A percentile compares a stretch with the other conserved stretches of the same genome.
phyloP scores from a whole-genome alignment of 2,113 vertebrate species.

The Microcebus lehilahytsara region DNA sequence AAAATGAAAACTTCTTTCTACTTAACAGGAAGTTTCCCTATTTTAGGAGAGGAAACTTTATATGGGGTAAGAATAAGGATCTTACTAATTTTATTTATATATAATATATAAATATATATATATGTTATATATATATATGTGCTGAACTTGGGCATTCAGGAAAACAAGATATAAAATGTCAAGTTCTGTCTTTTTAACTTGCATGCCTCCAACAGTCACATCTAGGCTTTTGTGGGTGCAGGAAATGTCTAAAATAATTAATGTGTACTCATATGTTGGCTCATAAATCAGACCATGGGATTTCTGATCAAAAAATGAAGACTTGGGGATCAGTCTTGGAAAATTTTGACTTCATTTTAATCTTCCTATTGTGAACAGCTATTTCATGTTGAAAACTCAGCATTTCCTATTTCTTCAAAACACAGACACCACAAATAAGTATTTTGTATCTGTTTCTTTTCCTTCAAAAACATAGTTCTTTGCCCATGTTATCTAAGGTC shows the following conservation, averaged over 20 bases:
- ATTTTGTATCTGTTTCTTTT: slow-evolving; percentile 41
- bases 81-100: neutral
- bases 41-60: slow-evolving; percentile 29
- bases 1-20: slow-evolving; percentile 10
- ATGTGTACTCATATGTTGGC: slow-evolving; percentile 25
- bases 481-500: neutral
- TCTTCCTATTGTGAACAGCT: slow-evolving; percentile 30
- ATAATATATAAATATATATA: neutral
- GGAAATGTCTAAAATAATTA: slow-evolving; percentile 31
- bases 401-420: slow-evolving; percentile 50
- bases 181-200: slow-evolving; percentile 32
- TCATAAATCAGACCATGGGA: slow-evolving; percentile 1
- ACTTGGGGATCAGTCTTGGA: neutral
- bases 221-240: neutral
- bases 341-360: slow-evolving; percentile 31
- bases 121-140: neutral
- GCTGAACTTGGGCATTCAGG: neutral
- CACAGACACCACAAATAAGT: neutral
- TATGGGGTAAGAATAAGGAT: neutral
- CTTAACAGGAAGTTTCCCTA: neutral
- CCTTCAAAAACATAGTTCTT: slow-evolving; percentile 30
- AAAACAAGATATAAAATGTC: slow-evolving; percentile 14
- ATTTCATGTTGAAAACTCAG: slow-evolving; percentile 55
- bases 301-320: slow-evolving; percentile 31
- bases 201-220: neutral